Evolutionary conservation across 2,888 invertebrate species (phyloP).

Genomic region (Brachyptera risi): DNA sequence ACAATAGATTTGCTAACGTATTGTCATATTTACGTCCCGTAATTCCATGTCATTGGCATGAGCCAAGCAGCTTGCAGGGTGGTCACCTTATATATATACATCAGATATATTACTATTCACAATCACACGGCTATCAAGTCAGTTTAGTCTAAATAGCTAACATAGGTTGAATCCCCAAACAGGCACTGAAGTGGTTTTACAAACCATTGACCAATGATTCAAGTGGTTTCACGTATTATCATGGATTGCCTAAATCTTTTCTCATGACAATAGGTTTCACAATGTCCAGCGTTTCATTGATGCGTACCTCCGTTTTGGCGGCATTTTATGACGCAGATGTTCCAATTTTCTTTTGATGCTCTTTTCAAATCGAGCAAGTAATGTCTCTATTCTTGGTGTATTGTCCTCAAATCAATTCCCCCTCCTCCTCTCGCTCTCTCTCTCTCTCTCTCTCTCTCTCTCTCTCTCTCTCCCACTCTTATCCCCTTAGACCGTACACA

Average conservation of each 20-base stretch:
- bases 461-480: too few relatives aligned
- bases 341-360: not conserved
- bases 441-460: too few relatives aligned
- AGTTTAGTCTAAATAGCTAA: not conserved
- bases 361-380: not conserved
- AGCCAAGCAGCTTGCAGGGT: not conserved
- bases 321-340: constrained; percentile 3
- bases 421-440: not conserved
- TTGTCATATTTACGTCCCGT: not conserved
- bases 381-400: not conserved
- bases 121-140: not conserved
- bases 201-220: not conserved
- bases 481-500: too few relatives aligned
- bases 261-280: not conserved
- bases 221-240: not conserved
- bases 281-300: not conserved
- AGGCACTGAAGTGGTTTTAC: too few relatives aligned
- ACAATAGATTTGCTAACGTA: not conserved
- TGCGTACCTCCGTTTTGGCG: constrained; percentile 3
- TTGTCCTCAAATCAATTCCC: not conserved
- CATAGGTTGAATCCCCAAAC: too few relatives aligned
- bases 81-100: too few relatives aligned
- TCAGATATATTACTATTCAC: too few relatives aligned
- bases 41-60: not conserved
- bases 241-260: not conserved